Percentiles rank a stretch among this genome's conserved stretches.
Conservation (phyloP, 2,888 invertebrate genomes). For the Melieria crassipennis region DNA sequence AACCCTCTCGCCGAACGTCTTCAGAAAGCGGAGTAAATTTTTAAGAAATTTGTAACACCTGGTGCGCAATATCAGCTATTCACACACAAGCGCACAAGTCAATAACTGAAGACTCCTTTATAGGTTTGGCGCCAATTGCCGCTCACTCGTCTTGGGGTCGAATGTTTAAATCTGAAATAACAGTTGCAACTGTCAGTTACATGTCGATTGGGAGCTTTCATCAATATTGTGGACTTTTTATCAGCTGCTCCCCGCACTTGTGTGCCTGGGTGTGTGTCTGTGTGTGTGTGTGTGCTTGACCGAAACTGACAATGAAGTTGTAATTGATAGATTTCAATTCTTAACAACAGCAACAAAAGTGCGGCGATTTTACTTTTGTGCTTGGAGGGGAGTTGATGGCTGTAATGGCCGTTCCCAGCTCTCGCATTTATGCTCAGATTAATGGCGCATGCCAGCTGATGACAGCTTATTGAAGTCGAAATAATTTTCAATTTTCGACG, state of each 20-base stretch:
- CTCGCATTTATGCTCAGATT: constrained; percentile 44
- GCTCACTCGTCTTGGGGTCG: too few relatives aligned
- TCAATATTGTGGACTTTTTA: constrained; percentile 35
- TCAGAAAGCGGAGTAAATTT: constrained; percentile 38
- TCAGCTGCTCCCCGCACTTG: too few relatives aligned
- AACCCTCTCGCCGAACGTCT: constrained; percentile 25
- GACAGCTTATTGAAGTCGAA: constrained; percentile 47
- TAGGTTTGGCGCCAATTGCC: too few relatives aligned
- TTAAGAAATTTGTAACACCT: constrained; percentile 51
- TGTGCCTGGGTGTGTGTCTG: neutral
- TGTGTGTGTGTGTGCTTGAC: constrained; percentile 37
- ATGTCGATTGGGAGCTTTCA: constrained; percentile 51
- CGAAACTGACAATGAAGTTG: constrained; percentile 48
- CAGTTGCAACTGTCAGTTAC: constrained; percentile 3
- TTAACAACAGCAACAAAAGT: constrained; percentile 45
- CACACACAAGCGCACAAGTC: neutral
- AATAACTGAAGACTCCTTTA: too few relatives aligned
- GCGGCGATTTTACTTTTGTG: too few relatives aligned
- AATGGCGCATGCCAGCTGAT: constrained; percentile 51
- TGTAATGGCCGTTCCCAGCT: too few relatives aligned
- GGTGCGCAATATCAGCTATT: constrained; percentile 39
- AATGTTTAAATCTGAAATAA: too few relatives aligned
- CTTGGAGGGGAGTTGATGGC: too few relatives aligned
- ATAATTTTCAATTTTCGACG: constrained; percentile 8
- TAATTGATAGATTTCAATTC: constrained; percentile 57